Percentiles rank a stretch among this genome's conserved stretches.
These are phyloP conservation scores for Knipowitschia caucasica DNA, from an alignment of 2,797 vertebrate species.

Conservation along the genomic window DNA sequence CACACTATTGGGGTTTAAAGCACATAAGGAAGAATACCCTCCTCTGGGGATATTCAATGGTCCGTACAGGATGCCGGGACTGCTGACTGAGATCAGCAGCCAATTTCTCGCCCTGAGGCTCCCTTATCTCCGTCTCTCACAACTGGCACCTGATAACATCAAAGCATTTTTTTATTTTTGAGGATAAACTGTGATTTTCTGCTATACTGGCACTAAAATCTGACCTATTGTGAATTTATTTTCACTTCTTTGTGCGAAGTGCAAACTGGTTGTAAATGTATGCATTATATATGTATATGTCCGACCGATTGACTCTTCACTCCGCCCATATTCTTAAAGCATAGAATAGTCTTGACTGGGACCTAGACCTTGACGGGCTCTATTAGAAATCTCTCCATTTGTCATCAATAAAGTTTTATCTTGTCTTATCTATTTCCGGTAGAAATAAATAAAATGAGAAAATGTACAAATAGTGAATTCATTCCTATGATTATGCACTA, in stretches of 20 bases:
- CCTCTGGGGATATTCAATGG: constrained; percentile 19
- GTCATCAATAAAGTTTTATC: no score
- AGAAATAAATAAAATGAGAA: no score
- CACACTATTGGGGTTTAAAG: constrained; percentile 26
- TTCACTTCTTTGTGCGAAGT: constrained; percentile 19
- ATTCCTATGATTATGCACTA: no score
- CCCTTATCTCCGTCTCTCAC: constrained; percentile 62
- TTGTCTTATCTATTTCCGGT: no score
- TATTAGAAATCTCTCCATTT: no score
- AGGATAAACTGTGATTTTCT: constrained; percentile 49
- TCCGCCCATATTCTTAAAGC: background rate
- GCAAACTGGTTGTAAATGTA: background rate
- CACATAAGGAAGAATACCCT: constrained; percentile 29
- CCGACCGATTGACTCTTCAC: background rate
- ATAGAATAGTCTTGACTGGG: no score
- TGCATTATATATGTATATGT: background rate
- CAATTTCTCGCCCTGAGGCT: constrained; percentile 50
- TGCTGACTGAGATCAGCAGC: constrained; percentile 40
- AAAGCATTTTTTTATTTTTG: constrained; percentile 52
- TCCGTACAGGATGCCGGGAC: constrained; percentile 25
- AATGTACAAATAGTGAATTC: no score
- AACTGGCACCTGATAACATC: constrained; percentile 63
- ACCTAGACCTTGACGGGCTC: background rate
- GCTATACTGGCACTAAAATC: constrained; percentile 38
- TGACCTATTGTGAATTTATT: constrained; percentile 18